These are phyloP conservation scores for Quadroppia sp. DNA, from an alignment of 2,888 invertebrate genomes.

Conservation along the genomic window DNA sequence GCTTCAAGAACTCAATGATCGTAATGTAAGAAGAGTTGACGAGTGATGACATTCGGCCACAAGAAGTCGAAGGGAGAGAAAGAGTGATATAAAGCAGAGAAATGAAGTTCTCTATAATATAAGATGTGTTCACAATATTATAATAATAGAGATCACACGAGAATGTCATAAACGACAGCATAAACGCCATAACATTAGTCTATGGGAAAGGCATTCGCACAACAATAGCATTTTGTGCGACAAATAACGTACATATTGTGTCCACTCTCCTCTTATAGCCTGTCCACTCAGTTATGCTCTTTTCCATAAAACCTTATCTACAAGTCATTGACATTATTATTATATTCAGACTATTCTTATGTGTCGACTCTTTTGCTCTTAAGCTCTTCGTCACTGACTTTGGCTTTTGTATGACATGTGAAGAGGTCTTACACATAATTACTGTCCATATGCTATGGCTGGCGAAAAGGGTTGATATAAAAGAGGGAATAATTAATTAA, in stretches of 20 bases:
- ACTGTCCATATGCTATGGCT: neutral
- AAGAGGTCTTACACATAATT: neutral
- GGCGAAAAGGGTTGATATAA: neutral
- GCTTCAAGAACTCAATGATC: neutral
- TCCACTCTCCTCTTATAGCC: neutral
- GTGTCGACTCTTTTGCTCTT: neutral
- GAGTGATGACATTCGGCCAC: neutral
- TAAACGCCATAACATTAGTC: neutral
- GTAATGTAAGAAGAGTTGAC: neutral
- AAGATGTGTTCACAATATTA: neutral
- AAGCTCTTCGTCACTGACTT: slow-evolving; percentile 14
- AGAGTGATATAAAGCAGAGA: neutral
- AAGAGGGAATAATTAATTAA: slow-evolving; percentile 21
- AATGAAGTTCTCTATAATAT: neutral
- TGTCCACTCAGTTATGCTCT: neutral
- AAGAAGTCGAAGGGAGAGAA: neutral
- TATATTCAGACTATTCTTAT: neutral
- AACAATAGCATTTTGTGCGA: neutral
- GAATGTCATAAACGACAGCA: neutral
- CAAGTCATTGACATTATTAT: slow-evolving; percentile 29
- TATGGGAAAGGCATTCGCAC: neutral
- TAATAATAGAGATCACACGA: neutral
- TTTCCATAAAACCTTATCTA: slow-evolving; percentile 28
- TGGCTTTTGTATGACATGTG: neutral
- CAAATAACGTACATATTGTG: neutral